Evolutionary conservation across 2,888 invertebrate genomes (phyloP), one percentile per base, ranked within the genome.

Genomic region (Macaria notata): DNA sequence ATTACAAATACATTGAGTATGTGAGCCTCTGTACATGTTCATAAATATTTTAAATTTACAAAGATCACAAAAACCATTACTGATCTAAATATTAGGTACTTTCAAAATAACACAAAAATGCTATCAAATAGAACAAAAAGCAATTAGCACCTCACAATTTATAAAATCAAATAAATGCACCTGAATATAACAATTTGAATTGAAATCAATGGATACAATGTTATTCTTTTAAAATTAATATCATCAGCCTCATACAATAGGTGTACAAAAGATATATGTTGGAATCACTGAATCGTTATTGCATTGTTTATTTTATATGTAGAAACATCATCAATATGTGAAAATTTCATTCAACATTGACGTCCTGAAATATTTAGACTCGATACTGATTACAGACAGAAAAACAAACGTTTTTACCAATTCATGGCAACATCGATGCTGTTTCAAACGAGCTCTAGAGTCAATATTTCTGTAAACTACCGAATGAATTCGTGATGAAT

Each of bases 241-340:
- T 71, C 71, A 74, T 76, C 68, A 64, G 73, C 77, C 79, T 72
- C 71, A 77, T 79, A 78, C 72, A 79, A 77, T 79, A 78, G 19
- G 2, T 19, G 19, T 19, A 19, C 19, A 19, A 19, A 1, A 19
- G 19, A 19, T 19, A 19, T 19, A 19, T 71, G 79, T 81, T 76
- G 81, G 76, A 84, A 81, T 79, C 84, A 79, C 71, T 76, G 78
- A 83, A 79, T 79, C 82, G 81, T 81, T 81, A 72, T 67, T 68
- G 72, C 73, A 78, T 80, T 84, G 81, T 88, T 86, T 81, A 81
- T 72, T 78, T 79, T 79, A 76, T 80, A 80, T 82, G 78, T 78
- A 78, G 78, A 80, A 81, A 82, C 82, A 84, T 84, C 82, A 84
- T 86, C 82, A 86, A 87, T 86, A 85, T 81, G 79, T 84, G 83